Conservation (phyloP, 2,113 vertebrate species). For the Paramisgurnus dabryanus region DNA sequence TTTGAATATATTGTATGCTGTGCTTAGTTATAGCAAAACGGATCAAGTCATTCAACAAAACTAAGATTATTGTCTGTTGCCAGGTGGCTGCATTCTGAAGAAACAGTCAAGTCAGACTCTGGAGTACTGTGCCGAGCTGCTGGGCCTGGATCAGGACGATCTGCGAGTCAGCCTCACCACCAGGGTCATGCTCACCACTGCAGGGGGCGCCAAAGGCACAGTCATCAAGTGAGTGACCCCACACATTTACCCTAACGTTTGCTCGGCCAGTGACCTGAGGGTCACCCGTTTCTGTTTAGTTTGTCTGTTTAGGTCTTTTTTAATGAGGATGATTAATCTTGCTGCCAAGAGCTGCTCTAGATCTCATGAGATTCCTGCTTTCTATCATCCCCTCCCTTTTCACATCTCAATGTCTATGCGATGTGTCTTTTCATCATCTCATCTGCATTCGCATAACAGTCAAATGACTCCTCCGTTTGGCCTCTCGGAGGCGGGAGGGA, state of each 20-base stretch:
- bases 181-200: conserved; percentile 96
- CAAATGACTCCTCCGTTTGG: conserved; percentile 17
- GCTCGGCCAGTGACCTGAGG: background rate
- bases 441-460: conserved; percentile 34
- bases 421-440: conserved; percentile 26
- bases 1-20: no score
- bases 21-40: no score
- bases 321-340: conserved; percentile 21
- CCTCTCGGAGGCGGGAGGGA: background rate
- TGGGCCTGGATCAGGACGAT: conserved; percentile 92
- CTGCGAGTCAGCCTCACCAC: conserved; percentile 91
- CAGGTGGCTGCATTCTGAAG: conserved; percentile 90
- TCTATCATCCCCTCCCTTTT: background rate
- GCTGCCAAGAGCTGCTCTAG: background rate
- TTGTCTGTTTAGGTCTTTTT: conserved; percentile 22
- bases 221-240: conserved; percentile 92
- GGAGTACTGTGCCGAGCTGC: conserved; percentile 85
- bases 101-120: conserved; percentile 83
- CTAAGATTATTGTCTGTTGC: conserved; percentile 2
- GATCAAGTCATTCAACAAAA: background rate
- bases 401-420: conserved; percentile 18
- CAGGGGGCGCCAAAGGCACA: conserved; percentile 98
- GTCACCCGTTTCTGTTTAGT: conserved; percentile 13
- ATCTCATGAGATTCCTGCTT: conserved; percentile 33
- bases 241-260: background rate